Percentiles rank a stretch among this genome's conserved stretches.
Evolutionary conservation across 1,140 invertebrate species (phyloP).

Genomic region (Diploscapter pachys): DNA sequence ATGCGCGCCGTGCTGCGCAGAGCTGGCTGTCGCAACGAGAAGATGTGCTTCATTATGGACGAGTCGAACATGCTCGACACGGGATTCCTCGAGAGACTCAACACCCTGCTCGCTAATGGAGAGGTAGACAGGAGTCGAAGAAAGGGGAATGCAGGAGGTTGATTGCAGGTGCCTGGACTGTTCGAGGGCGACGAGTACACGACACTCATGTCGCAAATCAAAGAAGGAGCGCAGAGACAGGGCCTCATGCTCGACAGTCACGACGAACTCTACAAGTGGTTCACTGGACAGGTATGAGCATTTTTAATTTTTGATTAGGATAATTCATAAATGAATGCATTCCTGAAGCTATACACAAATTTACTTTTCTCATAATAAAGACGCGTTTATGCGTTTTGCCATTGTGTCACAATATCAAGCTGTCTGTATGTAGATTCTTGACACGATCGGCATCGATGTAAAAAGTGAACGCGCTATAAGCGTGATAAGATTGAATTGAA

Average conservation of each 20-base stretch:
- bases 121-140: conserved; percentile 66
- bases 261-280: conserved; percentile 98
- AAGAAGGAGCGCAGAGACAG: conserved; percentile 94
- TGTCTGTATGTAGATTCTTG: no score
- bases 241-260: conserved; percentile 96
- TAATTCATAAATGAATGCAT: no score
- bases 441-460: no score
- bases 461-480: no score
- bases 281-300: conserved; percentile 72
- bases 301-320: background rate
- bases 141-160: background rate
- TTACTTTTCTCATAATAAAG: no score
- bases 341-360: no score
- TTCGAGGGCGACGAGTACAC: conserved; percentile 84
- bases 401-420: no score
- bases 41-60: conserved; percentile 97
- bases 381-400: no score
- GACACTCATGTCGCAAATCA: conserved; percentile 98
- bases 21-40: conserved; percentile 94
- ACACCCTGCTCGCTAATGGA: conserved; percentile 95
- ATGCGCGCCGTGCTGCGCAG: conserved; percentile 83
- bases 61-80: conserved; percentile 98
- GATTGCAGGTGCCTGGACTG: conserved; percentile 69
- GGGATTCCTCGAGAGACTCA: conserved; percentile 97
- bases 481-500: no score